Conservation (phyloP, 1,140 invertebrate species). For the Pissodes strobi region DNA sequence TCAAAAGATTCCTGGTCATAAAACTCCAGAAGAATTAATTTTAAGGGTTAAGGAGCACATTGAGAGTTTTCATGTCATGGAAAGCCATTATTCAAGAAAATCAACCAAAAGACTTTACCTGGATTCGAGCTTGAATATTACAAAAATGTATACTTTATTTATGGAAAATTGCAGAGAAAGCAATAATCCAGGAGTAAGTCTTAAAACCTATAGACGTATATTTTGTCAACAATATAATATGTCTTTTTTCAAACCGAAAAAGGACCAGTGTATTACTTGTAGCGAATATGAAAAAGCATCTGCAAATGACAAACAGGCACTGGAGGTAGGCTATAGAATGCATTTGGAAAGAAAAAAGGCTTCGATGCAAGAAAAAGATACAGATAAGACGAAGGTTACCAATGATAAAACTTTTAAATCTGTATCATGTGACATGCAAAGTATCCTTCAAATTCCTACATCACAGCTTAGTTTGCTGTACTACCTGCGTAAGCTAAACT, state of each 20-base stretch:
- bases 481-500: conserved; percentile 36
- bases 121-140: no score
- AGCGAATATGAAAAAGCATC: conserved; percentile 1
- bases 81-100: no score
- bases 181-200: no score
- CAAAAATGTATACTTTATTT: no score
- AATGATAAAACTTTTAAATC: background rate
- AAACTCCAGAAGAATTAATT: no score
- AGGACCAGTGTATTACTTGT: background rate
- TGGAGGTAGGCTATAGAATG: background rate
- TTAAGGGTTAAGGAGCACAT: no score
- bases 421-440: conserved; percentile 8
- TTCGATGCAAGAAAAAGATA: background rate
- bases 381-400: background rate
- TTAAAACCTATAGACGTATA: no score
- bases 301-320: background rate
- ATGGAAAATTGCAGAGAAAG: no score
- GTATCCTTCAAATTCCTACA: conserved; percentile 39
- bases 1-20: no score
- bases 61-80: no score
- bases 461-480: conserved; percentile 34
- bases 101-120: no score
- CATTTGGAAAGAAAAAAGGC: background rate
- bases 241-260: no score
- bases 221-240: background rate